Evolutionary conservation across 2,888 invertebrate species (phyloP).

Genomic region (Drosophila maculinotata): DNA sequence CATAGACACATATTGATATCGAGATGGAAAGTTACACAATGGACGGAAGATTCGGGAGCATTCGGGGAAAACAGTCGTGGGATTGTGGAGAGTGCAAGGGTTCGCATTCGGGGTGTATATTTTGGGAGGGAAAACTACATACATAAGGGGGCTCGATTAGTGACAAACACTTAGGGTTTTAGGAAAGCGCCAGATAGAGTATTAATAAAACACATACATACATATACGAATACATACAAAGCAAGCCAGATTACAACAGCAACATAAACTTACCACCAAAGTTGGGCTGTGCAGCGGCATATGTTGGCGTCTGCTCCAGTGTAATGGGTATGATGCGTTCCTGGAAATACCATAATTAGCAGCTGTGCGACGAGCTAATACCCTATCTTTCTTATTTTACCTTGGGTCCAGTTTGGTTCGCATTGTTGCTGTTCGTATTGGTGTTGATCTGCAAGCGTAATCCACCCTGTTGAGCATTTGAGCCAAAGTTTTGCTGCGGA

Average conservation of each 20-base stretch:
- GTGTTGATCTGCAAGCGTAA: constrained; percentile 81
- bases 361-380: background rate
- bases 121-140: constrained; percentile 27
- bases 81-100: constrained; percentile 52
- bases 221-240: constrained; percentile 9
- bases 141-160: constrained; percentile 43
- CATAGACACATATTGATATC: constrained; percentile 75
- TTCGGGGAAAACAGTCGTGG: constrained; percentile 28
- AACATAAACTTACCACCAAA: constrained; percentile 78
- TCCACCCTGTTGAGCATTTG: constrained; percentile 67
- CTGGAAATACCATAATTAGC: constrained; percentile 48
- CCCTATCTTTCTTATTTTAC: constrained; percentile 38
- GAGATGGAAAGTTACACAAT: constrained; percentile 66
- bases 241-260: background rate
- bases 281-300: constrained; percentile 82
- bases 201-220: constrained; percentile 15
- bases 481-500: constrained; percentile 72
- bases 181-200: constrained; percentile 64
- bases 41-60: constrained; percentile 53
- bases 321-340: constrained; percentile 85
- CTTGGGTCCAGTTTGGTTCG: constrained; percentile 75
- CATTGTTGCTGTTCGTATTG: constrained; percentile 57
- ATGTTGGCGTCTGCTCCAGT: constrained; percentile 83
- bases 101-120: constrained; percentile 29
- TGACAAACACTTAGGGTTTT: constrained; percentile 69